A percentile compares a stretch with the other conserved stretches of the same genome.
Evolutionary conservation across 1,140 invertebrate genomes (phyloP).

Genomic region (Carcinoscorpius rotundicauda): DNA sequence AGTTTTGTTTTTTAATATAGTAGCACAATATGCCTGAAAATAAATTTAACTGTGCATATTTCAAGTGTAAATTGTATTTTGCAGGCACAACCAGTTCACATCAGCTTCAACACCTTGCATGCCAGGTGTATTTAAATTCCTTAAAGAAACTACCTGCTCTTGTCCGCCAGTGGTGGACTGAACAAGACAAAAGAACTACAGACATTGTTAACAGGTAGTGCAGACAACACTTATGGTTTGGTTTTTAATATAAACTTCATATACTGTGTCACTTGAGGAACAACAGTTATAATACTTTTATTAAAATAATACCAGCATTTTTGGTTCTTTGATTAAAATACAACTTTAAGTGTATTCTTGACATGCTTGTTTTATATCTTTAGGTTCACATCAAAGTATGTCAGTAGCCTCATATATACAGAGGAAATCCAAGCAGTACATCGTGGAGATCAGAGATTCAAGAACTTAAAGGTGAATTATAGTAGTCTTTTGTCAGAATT

Average conservation of each 20-base stretch:
- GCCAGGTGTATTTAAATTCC: conserved; percentile 49
- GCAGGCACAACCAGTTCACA: neutral
- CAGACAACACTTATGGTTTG: neutral
- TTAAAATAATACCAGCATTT: neutral
- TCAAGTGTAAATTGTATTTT: neutral
- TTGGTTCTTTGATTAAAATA: neutral
- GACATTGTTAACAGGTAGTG: conserved; percentile 52
- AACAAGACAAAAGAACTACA: conserved; percentile 49
- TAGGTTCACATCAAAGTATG: conserved; percentile 52
- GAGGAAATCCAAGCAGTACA: conserved; percentile 52
- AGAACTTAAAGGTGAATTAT: conserved; percentile 51
- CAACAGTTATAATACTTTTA: too few species aligned
- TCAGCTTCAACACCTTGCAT: conserved; percentile 43
- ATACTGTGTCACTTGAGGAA: too few species aligned
- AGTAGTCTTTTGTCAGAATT: too few species aligned
- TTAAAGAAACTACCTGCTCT: conserved; percentile 58
- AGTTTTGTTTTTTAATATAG: too few species aligned
- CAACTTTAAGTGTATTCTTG: too few species aligned
- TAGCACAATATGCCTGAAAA: too few species aligned
- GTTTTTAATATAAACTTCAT: too few species aligned
- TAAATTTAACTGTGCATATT: neutral
- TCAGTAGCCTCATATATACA: conserved; percentile 53
- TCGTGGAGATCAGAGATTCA: conserved; percentile 38
- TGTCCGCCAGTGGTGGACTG: conserved; percentile 68
- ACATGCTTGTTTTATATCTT: conserved; percentile 1